Conservation (phyloP, 2,888 invertebrate genomes). For the Leucozona laternaria region DNA sequence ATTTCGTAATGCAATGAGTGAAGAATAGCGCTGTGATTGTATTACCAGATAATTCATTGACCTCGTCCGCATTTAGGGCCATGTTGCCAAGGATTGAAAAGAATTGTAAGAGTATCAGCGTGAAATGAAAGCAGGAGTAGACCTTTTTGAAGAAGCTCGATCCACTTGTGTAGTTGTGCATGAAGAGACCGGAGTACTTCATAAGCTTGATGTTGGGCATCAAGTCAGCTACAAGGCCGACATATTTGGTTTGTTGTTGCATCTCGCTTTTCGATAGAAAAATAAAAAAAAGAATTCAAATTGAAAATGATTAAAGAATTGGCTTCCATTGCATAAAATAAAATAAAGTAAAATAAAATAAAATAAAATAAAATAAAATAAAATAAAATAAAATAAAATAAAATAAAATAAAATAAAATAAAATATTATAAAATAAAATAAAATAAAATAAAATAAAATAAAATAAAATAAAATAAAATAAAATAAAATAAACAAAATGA, state of each 20-base stretch:
- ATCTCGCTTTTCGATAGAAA: background rate
- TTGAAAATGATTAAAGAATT: too few relatives aligned
- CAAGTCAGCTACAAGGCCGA: conserved; percentile 92
- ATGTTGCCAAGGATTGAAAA: conserved; percentile 87
- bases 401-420: too few relatives aligned
- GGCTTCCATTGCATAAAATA: too few relatives aligned
- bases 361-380: too few relatives aligned
- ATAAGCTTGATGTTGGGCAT: conserved; percentile 93
- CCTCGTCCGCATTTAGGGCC: conserved; percentile 89
- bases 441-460: too few relatives aligned
- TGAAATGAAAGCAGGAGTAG: conserved; percentile 86
- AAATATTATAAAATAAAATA: too few relatives aligned
- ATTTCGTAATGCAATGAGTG: conserved; percentile 90
- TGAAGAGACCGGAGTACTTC: conserved; percentile 90
- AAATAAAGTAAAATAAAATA: too few relatives aligned
- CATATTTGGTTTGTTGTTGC: conserved; percentile 78
- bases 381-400: too few relatives aligned
- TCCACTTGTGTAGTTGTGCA: conserved; percentile 90
- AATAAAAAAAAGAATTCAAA: background rate
- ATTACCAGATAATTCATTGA: conserved; percentile 90
- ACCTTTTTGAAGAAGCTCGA: conserved; percentile 86
- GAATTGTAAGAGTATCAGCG: conserved; percentile 87
- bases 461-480: too few relatives aligned
- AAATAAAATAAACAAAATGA: too few relatives aligned
- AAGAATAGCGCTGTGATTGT: conserved; percentile 93